Percentiles rank a stretch among this genome's conserved stretches.
Evolutionary conservation across 2,113 vertebrate genomes (phyloP).

Genomic region (Microcebus jonahi): DNA sequence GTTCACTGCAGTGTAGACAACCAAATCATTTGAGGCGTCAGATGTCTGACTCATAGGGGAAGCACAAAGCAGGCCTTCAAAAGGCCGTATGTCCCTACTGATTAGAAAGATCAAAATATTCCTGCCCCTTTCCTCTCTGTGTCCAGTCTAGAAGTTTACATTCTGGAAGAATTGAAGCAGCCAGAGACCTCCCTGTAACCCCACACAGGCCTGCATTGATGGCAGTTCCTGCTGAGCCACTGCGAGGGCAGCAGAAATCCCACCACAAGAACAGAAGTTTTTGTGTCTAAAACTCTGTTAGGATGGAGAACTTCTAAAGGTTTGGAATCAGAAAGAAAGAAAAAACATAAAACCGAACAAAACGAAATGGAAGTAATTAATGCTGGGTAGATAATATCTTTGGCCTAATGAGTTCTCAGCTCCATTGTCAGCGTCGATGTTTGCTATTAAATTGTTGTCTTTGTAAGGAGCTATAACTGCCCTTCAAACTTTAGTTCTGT

Average conservation of each 20-base stretch:
- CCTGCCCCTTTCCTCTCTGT: not conserved
- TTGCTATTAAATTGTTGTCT: constrained; percentile 51
- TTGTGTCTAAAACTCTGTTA: not conserved
- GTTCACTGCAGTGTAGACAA: constrained; percentile 26
- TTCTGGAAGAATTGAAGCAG: not conserved
- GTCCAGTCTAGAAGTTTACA: not conserved
- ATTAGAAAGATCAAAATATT: constrained; percentile 46
- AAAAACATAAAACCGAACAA: not conserved
- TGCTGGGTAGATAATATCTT: not conserved
- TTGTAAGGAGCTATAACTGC: not conserved
- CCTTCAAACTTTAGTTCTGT: constrained; percentile 11
- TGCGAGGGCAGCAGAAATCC: not conserved
- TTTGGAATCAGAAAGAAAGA: not conserved
- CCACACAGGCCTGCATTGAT: not conserved
- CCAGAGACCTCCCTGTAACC: not conserved
- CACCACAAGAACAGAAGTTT: not conserved
- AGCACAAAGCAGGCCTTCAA: constrained; percentile 43
- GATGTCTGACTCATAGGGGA: constrained; percentile 61
- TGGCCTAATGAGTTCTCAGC: not conserved
- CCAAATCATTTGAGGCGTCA: not conserved
- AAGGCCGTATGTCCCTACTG: not conserved
- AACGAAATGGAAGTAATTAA: not conserved
- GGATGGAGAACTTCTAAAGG: not conserved
- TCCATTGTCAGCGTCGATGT: not conserved
- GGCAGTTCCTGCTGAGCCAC: not conserved